phyloP scores from a whole-genome alignment of 2,888 invertebrate species.

The Xanthia togata region DNA sequence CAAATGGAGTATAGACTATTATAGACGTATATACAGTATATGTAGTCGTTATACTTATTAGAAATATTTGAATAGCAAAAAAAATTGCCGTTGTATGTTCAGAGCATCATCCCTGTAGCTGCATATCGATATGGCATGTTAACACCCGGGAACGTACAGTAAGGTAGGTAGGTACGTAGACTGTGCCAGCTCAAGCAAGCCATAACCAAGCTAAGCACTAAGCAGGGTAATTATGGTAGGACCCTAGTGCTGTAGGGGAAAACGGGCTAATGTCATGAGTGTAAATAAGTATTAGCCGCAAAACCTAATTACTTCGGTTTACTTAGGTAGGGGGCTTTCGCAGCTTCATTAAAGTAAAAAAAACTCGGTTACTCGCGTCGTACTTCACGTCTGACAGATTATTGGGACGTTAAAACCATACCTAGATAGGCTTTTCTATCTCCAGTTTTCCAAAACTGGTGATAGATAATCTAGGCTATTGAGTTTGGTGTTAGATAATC shows the following conservation, averaged over 20 bases:
- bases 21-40: no score
- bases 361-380: neutral
- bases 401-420: no score
- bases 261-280: conserved; percentile 17
- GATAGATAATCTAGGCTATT: no score
- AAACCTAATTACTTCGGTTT: conserved; percentile 27
- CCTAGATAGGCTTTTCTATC: no score
- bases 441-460: no score
- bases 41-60: no score
- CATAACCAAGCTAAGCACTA: conserved; percentile 23
- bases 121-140: neutral
- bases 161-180: neutral
- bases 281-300: conserved; percentile 9
- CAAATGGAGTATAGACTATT: no score
- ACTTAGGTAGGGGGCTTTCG: neutral
- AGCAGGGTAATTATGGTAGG: conserved; percentile 26
- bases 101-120: no score
- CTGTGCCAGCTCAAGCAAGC: conserved; percentile 9
- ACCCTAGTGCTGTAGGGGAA: conserved; percentile 10
- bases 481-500: neutral
- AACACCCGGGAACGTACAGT: neutral
- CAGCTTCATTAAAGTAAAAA: conserved; percentile 16
- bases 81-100: no score
- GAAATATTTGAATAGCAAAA: no score
- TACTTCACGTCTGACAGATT: no score